phyloP scores from a whole-genome alignment of 2,797 vertebrate species.

The Cryptoprocta ferox region DNA sequence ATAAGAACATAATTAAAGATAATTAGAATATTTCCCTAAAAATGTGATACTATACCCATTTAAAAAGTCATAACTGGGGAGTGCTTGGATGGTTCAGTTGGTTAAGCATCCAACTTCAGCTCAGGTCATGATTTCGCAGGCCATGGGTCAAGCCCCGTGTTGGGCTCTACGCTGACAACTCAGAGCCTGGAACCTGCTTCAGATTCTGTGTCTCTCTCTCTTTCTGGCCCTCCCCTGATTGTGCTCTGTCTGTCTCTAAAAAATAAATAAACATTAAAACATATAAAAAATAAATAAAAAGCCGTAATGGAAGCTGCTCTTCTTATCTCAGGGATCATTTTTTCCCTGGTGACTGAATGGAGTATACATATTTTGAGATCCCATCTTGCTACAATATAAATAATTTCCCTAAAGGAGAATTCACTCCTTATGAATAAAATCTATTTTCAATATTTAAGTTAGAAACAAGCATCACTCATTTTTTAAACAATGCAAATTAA shows the following conservation, averaged over 20 bases:
- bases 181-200: too few relatives aligned
- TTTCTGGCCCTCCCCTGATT: too few relatives aligned
- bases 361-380: neutral
- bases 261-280: too few relatives aligned
- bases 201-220: too few relatives aligned
- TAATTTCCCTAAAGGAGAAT: neutral
- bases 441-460: neutral
- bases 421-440: neutral
- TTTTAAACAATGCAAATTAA: neutral
- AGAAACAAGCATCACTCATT: neutral
- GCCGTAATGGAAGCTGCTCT: neutral
- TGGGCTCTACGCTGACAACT: too few relatives aligned
- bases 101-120: too few relatives aligned
- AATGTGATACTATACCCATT: neutral
- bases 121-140: too few relatives aligned
- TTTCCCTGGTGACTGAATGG: neutral
- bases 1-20: slow-evolving; percentile 3
- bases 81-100: too few relatives aligned
- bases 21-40: neutral
- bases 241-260: too few relatives aligned
- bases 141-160: too few relatives aligned
- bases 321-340: neutral
- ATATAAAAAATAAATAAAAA: neutral
- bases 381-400: neutral
- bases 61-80: neutral